A percentile compares a stretch with the other conserved stretches of the same genome.
These are phyloP conservation scores for Anas bernieri DNA, from an alignment of 2,797 vertebrate species.

Conservation along the genomic window DNA sequence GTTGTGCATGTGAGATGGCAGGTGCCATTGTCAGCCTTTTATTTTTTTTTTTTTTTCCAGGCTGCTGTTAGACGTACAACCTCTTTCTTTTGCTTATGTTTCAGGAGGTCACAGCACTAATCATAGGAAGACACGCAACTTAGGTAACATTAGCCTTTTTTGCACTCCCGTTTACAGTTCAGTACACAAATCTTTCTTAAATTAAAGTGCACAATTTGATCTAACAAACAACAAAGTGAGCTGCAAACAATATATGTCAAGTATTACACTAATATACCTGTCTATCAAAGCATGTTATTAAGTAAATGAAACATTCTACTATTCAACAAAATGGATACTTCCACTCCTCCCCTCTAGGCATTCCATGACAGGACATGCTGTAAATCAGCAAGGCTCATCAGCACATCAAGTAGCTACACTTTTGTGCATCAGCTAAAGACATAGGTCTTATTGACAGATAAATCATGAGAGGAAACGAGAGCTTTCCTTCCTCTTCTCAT, in stretches of 20 bases:
- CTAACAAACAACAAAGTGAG: neutral
- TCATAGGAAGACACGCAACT: neutral
- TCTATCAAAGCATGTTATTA: conserved; percentile 4
- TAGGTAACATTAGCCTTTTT: neutral
- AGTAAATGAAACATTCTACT: conserved; percentile 18
- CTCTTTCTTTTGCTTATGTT: neutral
- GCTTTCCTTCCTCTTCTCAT: neutral
- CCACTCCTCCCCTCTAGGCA: neutral
- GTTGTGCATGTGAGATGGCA: rapidly evolving
- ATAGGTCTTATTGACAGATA: neutral
- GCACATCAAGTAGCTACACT: neutral
- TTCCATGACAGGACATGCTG: neutral
- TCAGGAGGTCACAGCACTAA: neutral
- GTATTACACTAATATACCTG: neutral
- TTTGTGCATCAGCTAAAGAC: rapidly evolving
- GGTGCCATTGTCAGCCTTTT: neutral
- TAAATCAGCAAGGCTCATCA: neutral
- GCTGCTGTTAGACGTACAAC: neutral
- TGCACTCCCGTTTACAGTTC: neutral
- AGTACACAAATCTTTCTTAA: neutral
- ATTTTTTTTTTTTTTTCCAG: neutral
- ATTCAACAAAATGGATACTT: neutral
- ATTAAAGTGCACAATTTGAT: neutral
- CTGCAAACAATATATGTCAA: neutral
- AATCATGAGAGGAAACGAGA: neutral